Base-by-base conservation (phyloP, 2,113 vertebrate genomes). In the Tragelaphus buxtoni region DNA sequence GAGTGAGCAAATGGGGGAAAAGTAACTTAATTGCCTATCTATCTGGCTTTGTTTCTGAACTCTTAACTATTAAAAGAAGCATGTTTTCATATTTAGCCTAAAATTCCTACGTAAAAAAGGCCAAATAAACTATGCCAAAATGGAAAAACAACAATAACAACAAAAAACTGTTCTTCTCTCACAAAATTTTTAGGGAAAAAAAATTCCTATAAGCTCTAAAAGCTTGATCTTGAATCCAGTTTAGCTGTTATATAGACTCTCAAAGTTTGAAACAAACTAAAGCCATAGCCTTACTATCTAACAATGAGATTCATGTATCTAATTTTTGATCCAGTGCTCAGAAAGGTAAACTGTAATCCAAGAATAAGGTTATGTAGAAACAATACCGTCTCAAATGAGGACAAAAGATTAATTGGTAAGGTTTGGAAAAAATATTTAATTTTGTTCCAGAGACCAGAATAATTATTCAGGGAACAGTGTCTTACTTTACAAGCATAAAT, bases 401-500 rank as follows among this genome's bases (percentile, higher is more conserved):
- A 97, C 88, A 74, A 97, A 97, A 80, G 80, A 96, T 95, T 96
- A 97, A 96, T 69, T 92, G 45, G 65, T 81, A 55, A 95, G 85
- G 61, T 96, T 94, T 89, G 35, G 63, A 30, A 28, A 95, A 97
- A 96, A 83, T 53, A 91, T 81, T 97, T 97, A 97, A 94, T 96
- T 92, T 93, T 96, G 77, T 74, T 95, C 80, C 90, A 93, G 53
- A 94, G 90, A 94, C 63, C 42, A 91, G 84, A 95, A 96, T 95
- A 95, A 95, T 96, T 95, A 80, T 85, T 94, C n/a, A 69, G 88
- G 51, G 45, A 90, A 35, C 61, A 95, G 7, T n/a, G 39, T 84
- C 81, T 91, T 96, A 45, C 84, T 94, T 96, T 90, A 94, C 24
- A 49, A 93, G 85, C 61, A 96, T 96, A 95, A 97, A 97, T 94